Conservation (phyloP, 2,113 vertebrate species). For the Oryctolagus cuniculus region DNA sequence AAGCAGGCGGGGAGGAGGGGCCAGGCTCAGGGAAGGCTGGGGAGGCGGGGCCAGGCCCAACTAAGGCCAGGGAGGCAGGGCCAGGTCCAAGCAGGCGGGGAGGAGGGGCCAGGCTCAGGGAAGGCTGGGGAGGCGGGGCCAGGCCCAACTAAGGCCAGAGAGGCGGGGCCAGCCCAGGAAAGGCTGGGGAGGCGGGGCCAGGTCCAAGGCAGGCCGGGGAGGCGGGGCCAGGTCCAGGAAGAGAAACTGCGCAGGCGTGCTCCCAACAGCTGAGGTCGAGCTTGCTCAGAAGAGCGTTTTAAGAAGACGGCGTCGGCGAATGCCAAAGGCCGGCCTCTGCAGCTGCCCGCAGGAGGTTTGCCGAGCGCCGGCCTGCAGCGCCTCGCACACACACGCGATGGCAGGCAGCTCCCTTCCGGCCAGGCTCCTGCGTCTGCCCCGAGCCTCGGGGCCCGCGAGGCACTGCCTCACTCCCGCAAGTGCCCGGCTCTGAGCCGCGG, state of each 20-base stretch:
- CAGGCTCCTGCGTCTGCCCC: too few species aligned
- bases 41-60: not conserved
- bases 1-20: not conserved
- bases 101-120: not conserved
- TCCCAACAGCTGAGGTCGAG: not conserved
- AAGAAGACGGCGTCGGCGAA: not conserved
- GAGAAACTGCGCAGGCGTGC: not conserved
- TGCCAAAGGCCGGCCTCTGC: slow-evolving; percentile 15
- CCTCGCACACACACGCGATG: too few species aligned
- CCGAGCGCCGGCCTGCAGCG: not conserved
- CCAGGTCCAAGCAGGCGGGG: not conserved
- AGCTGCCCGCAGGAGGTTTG: not conserved
- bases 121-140: too few species aligned
- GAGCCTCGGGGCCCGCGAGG: too few species aligned
- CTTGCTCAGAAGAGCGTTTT: not conserved
- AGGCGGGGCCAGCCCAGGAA: not conserved
- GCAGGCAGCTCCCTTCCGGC: too few species aligned
- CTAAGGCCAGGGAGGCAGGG: not conserved
- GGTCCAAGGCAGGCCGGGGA: too few species aligned
- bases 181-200: too few species aligned
- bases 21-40: not conserved
- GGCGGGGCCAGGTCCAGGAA: not conserved
- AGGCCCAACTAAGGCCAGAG: not conserved
- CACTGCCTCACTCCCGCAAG: too few species aligned
- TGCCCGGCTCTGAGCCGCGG: too few species aligned